phyloP scores from a whole-genome alignment of 2,113 vertebrate genomes.

The Triplophysa siluroides region DNA sequence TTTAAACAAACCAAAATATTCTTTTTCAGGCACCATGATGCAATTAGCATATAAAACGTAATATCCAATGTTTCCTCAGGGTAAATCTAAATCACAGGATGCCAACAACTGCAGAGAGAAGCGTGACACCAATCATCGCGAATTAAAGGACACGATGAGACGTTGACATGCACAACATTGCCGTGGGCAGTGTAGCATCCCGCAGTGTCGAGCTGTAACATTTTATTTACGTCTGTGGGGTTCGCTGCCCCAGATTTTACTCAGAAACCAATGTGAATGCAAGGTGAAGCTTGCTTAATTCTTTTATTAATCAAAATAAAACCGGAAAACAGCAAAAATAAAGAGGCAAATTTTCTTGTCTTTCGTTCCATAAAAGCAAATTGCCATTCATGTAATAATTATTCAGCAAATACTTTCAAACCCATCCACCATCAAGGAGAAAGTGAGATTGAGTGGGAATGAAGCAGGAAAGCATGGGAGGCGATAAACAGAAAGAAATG shows the following conservation, averaged over 20 bases:
- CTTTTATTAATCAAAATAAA: background rate
- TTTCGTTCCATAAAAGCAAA: background rate
- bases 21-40: constrained; percentile 13
- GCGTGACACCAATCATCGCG: background rate
- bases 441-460: background rate
- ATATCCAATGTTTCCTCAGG: constrained; percentile 10
- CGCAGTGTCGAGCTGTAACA: background rate
- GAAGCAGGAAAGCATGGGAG: background rate
- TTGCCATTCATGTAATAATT: background rate
- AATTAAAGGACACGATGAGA: constrained; percentile 10
- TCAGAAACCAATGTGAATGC: background rate
- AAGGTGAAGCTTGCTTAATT: background rate
- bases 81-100: constrained; percentile 13
- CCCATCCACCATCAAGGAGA: background rate
- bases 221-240: background rate
- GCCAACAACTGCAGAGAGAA: constrained; percentile 10
- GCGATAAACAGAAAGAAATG: background rate
- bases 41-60: background rate
- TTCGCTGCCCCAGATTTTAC: background rate
- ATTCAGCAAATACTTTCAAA: background rate
- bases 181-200: background rate
- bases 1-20: constrained; percentile 38
- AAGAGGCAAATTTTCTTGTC: background rate
- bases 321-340: background rate
- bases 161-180: background rate